Evolutionary conservation across 2,888 invertebrate genomes (phyloP), one percentile per base, ranked within the genome.

Genomic region (Ichneumon xanthorius): DNA sequence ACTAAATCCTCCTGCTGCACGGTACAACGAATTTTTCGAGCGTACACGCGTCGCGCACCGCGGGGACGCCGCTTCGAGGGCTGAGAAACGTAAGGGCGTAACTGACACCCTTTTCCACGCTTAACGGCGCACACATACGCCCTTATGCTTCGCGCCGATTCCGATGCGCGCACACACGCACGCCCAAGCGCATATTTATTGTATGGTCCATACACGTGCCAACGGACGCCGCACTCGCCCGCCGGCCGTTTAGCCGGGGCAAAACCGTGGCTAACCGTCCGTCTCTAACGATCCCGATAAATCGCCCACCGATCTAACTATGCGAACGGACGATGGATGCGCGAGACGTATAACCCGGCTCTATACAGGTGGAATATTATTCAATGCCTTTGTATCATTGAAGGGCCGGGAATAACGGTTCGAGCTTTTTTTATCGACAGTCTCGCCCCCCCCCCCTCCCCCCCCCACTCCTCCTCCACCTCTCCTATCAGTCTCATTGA

Each of bases 251-350:
- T 63, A 73, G 50, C 63, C 79, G 73, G 30, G 72, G 78, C 37
- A 82, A 82, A 78, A 82, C 68, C 78, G 65, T 73, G 71, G 78
- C 72, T 73, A 78, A 73, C 82, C 78, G 82, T 78, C 72, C 78
- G 78, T 82, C 72, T 73, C 78, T 82, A 82, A 82, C 82, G 82
- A 78, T 82, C 82, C 72, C 78, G 82, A 82, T 78, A 82, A 82
- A 82, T 82, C 78, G 82, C 73, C 78, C 50, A 78, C 55, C 48
- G 73, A 82, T 82, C 78, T 73, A 70, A 70, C 79, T 79, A 63
- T 37, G 58, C 58, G 70, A 55, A 78, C 37, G 63, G 16, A 58
- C 73, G 76, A 55, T 65, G 58, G 40, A 67, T 68, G 37, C 61
- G 37, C 55, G 58, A 68, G 78, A 73, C 76, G 76, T 55, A 58